Conservation (phyloP, 2,888 invertebrate species). For the Heliconius aoede region DNA sequence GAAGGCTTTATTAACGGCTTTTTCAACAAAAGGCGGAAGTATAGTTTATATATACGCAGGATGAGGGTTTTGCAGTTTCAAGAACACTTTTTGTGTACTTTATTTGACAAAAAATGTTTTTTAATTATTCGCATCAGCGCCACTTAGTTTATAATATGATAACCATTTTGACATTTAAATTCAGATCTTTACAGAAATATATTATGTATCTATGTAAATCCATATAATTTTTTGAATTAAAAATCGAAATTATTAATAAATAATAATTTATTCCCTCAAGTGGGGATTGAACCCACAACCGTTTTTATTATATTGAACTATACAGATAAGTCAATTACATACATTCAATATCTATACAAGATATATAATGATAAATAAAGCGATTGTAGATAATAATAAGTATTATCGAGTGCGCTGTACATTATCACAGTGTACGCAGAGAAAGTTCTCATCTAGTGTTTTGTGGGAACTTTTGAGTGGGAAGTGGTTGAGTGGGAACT, state of each 20-base stretch:
- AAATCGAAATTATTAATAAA: neutral
- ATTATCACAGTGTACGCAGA: slow-evolving; percentile 45
- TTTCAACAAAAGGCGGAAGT: slow-evolving; percentile 21
- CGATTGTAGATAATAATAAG: slow-evolving; percentile 31
- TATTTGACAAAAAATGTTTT: neutral
- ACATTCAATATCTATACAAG: slow-evolving; percentile 4
- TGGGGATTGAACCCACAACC: too few relatives aligned
- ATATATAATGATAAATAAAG: neutral
- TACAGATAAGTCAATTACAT: neutral
- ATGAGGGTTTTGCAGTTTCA: slow-evolving; percentile 15
- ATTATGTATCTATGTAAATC: neutral
- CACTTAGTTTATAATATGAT: neutral
- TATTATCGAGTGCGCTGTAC: slow-evolving; percentile 39
- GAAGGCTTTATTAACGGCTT: slow-evolving; percentile 13
- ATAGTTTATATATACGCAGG: neutral
- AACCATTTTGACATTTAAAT: neutral
- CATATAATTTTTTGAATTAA: neutral
- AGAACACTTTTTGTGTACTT: slow-evolving; percentile 5
- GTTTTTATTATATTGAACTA: neutral
- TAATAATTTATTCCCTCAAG: too few relatives aligned
- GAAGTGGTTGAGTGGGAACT: slow-evolving; percentile 63
- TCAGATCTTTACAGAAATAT: neutral
- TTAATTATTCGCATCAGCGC: neutral
- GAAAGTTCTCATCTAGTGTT: slow-evolving; percentile 53
- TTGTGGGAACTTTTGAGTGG: slow-evolving; percentile 56